A percentile compares a stretch with the other conserved stretches of the same genome.
phyloP scores from a whole-genome alignment of 2,113 vertebrate genomes.

The Hemiprocne comata region DNA sequence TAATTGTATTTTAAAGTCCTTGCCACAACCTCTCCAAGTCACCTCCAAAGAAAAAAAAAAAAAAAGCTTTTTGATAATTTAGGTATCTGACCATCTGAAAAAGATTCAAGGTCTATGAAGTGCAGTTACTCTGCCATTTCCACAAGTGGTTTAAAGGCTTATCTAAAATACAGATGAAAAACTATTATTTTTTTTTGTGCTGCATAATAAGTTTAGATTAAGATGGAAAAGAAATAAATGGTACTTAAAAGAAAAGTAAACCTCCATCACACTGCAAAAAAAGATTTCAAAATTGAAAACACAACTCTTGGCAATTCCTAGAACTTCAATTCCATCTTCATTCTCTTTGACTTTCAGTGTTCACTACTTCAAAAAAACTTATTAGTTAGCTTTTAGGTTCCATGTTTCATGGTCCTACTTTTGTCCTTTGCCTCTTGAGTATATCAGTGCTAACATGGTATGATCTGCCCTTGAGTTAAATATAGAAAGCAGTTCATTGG shows the following conservation, averaged over 20 bases:
- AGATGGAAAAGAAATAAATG: constrained; percentile 1
- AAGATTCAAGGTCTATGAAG: neutral
- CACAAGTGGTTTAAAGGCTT: constrained; percentile 10
- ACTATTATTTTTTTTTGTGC: neutral
- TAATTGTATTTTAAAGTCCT: neutral
- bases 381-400: neutral
- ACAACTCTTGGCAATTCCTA: neutral
- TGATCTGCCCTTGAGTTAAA: neutral
- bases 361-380: neutral
- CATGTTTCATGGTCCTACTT: neutral
- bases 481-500: neutral
- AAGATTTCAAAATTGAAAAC: neutral
- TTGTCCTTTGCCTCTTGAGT: neutral
- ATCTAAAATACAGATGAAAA: constrained; percentile 11
- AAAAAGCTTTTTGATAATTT: constrained; percentile 24
- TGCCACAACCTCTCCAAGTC: neutral
- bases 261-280: neutral
- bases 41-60: neutral
- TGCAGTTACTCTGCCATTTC: neutral
- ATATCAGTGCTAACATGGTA: neutral
- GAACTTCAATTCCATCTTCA: neutral
- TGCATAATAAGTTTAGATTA: constrained; percentile 20
- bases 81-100: neutral
- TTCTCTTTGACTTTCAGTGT: neutral
- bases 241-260: neutral